Base-by-base conservation (phyloP, 2,888 invertebrate genomes). In the Euphydryas editha region DNA sequence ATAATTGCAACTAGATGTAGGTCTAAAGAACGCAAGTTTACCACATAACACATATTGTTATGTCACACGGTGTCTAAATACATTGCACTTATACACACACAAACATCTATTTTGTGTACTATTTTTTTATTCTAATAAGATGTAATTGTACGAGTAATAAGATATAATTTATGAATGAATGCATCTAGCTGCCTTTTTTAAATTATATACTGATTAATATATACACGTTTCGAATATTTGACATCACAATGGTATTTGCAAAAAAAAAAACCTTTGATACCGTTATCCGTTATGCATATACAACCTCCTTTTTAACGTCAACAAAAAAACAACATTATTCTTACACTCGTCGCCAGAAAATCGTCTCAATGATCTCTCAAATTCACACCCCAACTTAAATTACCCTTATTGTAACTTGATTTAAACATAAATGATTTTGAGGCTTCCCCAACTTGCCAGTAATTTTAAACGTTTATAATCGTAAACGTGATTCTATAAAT, bases 351-450 rank as follows among this genome's bases (percentile, higher is more conserved):
- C 20, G 21, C 13, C 21, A 51, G 24, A 1, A 24, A 24, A 82
- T 77, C 82, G 71, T 49, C 46, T 58, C 62, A 68, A 3, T 39
- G 15, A 59, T 73, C 70, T 79, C 73, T 76, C 72, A 76, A 81
- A 82, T 77, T 81, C 78, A 80, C 78, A 79, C 76, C 71, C 78
- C 78, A 82, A 81, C 80, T 81, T 79, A 72, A 75, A 68, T 73
- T 81, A 75, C 80, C 49, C 15, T 24, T 80, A 82, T 85, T 78
- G 79, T 78, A 78, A 79, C 75, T 76, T 76, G 80, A 81, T 81
- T 81, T 67, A 69, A 30, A 51, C 11, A 21, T 30, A 30, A 54
- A 6, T 17, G 30, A 54, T 10, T 54, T 36, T 67, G 71, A 72
- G 73, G 77, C 81, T 83, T 85, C 82, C n/a, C 86, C 18, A 59